phyloP scores from a whole-genome alignment of 2,888 invertebrate species.

The Alentia gelatinosa region DNA sequence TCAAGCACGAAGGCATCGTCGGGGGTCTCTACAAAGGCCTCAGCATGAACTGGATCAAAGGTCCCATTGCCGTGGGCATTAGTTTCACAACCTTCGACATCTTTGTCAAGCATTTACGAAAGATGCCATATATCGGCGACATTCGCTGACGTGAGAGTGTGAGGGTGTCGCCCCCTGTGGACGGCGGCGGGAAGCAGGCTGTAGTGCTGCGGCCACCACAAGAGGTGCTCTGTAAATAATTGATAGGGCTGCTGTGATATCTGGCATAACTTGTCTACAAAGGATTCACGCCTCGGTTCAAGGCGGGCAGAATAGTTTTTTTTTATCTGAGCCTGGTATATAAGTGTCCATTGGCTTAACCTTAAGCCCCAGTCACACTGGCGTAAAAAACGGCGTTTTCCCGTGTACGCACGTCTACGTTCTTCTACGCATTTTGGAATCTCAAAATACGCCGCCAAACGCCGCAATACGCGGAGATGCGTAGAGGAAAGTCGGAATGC shows the following conservation, averaged over 20 bases:
- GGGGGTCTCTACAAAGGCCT: conserved; percentile 98
- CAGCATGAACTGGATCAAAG: conserved; percentile 98
- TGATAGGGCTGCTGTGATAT: not conserved
- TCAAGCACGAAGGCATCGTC: conserved; percentile 89
- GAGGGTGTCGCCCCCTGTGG: not conserved
- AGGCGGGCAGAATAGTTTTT: too few relatives aligned
- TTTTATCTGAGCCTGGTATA: too few relatives aligned
- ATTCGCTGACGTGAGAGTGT: not conserved
- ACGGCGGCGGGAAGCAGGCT: not conserved
- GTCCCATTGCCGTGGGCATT: conserved; percentile 89
- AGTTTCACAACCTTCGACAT: conserved; percentile 97
- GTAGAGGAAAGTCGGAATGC: too few relatives aligned
- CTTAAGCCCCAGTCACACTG: too few relatives aligned
- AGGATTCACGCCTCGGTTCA: too few relatives aligned
- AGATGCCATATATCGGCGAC: conserved; percentile 32
- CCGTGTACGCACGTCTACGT: too few relatives aligned
- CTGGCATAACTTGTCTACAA: not conserved
- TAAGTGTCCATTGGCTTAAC: too few relatives aligned
- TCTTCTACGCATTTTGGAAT: too few relatives aligned
- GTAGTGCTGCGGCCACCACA: not conserved
- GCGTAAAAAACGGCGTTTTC: too few relatives aligned
- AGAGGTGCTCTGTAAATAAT: not conserved
- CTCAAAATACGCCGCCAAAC: too few relatives aligned
- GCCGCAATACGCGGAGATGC: too few relatives aligned
- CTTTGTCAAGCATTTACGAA: conserved; percentile 73